Base-by-base conservation (phyloP, 2,113 vertebrate species). In the Phaetusa simplex region DNA sequence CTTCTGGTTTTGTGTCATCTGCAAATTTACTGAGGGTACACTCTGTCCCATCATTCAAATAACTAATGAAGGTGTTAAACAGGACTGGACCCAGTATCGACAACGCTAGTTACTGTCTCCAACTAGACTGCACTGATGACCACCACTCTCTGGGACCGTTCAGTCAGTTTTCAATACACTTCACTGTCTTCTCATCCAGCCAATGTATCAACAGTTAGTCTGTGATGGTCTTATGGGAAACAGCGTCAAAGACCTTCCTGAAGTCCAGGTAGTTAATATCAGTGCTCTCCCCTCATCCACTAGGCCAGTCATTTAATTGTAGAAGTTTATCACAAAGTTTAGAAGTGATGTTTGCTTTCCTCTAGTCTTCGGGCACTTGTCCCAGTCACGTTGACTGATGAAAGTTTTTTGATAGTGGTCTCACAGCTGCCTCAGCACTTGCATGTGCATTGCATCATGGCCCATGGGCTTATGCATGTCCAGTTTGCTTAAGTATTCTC, bases 381-480 rank as follows among this genome's bases (percentile, higher is more conserved):
- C 18, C 21, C 24, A 53, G 1, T 47, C 24, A 29, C 7, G 19
- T 3, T 30, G 8, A 14, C 22, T 1, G 0, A 49, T 20, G 5
- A 49, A 86, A 82, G 7, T 59, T 61, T 61, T 13, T 72, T 5
- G 0, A 49, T 11, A 66, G 9, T 26, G 8, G 8, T 14, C 38
- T n/a, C 3, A 1, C 8, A 64, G 9, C 17, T 5, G 18, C 6
- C 7, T 50, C 22, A 43, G 32, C 11, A 15, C 22, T 38, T 6
- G 2, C 0, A 0, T 4, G 16, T 61, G 16, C 22, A 30, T 30
- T 43, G 4, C 16, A n/a, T 69, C 19, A 52, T n/a, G 14, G 5
- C 15, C 11, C 14, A 32, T 38, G 26, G 15, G 14, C n/a, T 80
- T 62, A 34, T 2, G 5, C 19, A 61, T 24, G 10, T 34, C 18